A percentile compares a stretch with the other conserved stretches of the same genome.
Evolutionary conservation across 2,888 invertebrate species (phyloP).

Genomic region (Apamea epomidion): DNA sequence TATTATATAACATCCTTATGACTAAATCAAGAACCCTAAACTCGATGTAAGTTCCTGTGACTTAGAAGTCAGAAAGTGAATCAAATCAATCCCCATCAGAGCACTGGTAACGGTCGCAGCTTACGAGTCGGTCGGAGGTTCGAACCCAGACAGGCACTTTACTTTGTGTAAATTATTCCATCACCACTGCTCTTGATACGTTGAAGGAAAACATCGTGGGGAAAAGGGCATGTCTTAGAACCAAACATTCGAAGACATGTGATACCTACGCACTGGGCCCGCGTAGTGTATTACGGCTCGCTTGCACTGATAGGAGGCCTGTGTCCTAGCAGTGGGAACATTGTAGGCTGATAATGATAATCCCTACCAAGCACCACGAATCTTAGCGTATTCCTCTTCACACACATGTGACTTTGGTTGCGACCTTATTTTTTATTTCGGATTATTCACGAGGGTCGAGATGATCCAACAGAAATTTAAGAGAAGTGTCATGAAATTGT

Average conservation of each 20-base stretch:
- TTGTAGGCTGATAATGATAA: neutral
- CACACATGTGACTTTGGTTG: neutral
- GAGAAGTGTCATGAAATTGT: neutral
- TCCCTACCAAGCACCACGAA: neutral
- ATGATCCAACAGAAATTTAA: neutral
- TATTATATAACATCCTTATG: neutral
- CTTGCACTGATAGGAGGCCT: too few relatives aligned
- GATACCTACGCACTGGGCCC: neutral
- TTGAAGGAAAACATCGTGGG: neutral
- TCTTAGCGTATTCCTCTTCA: neutral
- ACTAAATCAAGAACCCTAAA: neutral
- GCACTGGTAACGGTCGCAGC: neutral
- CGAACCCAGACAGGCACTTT: neutral
- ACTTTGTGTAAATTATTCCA: neutral
- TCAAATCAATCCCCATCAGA: neutral
- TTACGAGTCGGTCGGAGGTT: neutral
- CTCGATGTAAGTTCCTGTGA: neutral
- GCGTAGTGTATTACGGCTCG: too few relatives aligned
- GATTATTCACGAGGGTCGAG: neutral
- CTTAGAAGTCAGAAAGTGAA: too few relatives aligned
- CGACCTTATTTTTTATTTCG: neutral
- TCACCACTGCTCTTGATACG: neutral
- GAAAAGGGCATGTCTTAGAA: neutral
- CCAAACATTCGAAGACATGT: neutral
- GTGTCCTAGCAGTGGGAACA: neutral